Base-by-base conservation (phyloP, 2,797 vertebrate genomes). In the Tenualosa ilisha region DNA sequence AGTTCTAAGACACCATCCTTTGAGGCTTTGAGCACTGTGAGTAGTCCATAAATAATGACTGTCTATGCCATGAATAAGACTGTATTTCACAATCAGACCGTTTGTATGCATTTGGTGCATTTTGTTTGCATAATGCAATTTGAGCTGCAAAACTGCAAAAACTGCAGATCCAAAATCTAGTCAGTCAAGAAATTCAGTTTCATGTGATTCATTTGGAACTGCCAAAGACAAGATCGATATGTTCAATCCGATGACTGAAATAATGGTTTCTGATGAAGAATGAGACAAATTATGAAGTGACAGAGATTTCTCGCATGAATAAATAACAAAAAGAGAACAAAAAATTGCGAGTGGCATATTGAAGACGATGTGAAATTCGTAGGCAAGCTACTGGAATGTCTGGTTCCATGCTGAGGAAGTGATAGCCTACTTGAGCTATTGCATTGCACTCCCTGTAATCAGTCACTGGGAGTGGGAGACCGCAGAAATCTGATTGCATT, bases 401-500 rank as follows among this genome's bases (percentile, higher is more conserved):
- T 56, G 20, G 3, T 65, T 13, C 0, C 26, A 31, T 65, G 24
- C 24, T 65, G 9, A 65, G 6, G 63, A 2, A 31, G 6, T 26
- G 24, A 31, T 63, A 6, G 63, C 24, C 63, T 24, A 6, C 59
- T 61, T 61, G 59, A 61, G 22, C 8, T 61, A 61, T 24, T 61
- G 59, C n/a, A 9, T 56, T 56, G 20, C 54, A 22, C 54, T 22
- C 54, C 20, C 6, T 22, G 15, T n/a, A 79, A 79, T 79, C 72
- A 79, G 20, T 5, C 20, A 17, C 22, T 46, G 17, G 20, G 72
- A 79, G 17, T 46, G 37, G 72, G 37, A 3, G 40, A 24, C 40
- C 72, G 8, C 72, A 79, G 17, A 9, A 79, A 79, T 20, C 40
- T 79, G 72, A 79, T 79, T 79, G 72, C 72, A 79, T 79, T 79